Evolutionary conservation across 2,888 invertebrate genomes (phyloP).

Genomic region (Apodemia hepburni): DNA sequence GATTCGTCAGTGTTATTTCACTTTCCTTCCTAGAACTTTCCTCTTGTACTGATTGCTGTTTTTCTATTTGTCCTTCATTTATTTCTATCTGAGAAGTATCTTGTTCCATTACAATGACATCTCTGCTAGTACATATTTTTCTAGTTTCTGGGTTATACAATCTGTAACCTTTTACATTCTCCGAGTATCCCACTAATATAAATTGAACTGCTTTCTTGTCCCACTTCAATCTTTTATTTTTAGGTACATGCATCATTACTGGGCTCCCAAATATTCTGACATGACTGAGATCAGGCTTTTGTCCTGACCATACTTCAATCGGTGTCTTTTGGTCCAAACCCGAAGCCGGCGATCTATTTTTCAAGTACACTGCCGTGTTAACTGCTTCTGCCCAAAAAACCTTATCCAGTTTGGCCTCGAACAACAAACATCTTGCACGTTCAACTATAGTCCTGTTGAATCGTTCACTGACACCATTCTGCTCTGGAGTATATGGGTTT

Average conservation of each 20-base stretch:
- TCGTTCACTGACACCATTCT: neutral
- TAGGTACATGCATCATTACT: conserved; percentile 16
- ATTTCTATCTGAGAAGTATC: neutral
- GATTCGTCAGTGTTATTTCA: neutral
- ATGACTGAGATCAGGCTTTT: conserved; percentile 31
- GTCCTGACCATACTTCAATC: conserved; percentile 31
- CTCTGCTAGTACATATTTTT: conserved; percentile 28
- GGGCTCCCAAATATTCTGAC: conserved; percentile 23
- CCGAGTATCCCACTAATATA: conserved; percentile 26
- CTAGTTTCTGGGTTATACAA: conserved; percentile 19
- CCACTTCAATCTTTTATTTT: conserved; percentile 30
- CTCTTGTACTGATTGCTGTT: neutral
- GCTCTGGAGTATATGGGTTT: neutral
- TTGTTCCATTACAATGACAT: conserved; percentile 29
- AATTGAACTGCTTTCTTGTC: conserved; percentile 28
- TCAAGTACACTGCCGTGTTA: too few species aligned
- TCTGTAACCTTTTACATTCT: conserved; percentile 26
- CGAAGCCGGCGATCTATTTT: neutral
- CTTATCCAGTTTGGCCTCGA: too few species aligned
- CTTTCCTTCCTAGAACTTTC: neutral
- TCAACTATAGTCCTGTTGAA: too few species aligned
- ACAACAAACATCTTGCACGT: too few species aligned
- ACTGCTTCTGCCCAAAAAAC: too few species aligned
- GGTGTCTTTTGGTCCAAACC: conserved; percentile 26
- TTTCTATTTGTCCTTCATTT: neutral